These are phyloP conservation scores for Puntigrus tetrazona DNA, from an alignment of 2,113 vertebrate species.

Conservation along the genomic window DNA sequence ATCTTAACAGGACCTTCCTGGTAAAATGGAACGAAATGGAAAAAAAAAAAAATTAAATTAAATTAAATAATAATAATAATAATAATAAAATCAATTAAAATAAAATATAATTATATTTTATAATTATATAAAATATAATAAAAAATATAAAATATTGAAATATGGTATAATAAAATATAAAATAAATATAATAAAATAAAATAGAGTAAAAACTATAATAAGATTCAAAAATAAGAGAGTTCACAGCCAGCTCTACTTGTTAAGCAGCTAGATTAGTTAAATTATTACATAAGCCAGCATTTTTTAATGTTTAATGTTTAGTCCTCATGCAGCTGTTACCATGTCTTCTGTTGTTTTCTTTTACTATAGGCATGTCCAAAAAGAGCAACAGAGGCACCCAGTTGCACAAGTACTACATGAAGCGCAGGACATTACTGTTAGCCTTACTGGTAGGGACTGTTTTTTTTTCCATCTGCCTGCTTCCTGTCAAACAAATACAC, in stretches of 20 bases:
- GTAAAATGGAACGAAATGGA: too few relatives aligned
- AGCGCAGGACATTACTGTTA: slow-evolving; percentile 88
- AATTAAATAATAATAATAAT: too few relatives aligned
- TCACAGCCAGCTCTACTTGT: background rate
- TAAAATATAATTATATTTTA: too few relatives aligned
- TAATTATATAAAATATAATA: too few relatives aligned
- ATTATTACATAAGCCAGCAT: background rate
- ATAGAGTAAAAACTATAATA: background rate
- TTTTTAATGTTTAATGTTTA: background rate
- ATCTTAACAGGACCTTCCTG: too few relatives aligned
- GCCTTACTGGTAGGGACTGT: slow-evolving; percentile 83
- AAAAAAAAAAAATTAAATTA: too few relatives aligned
- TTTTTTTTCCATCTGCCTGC: background rate
- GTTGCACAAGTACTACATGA: slow-evolving; percentile 99
- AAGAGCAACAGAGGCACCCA: slow-evolving; percentile 96
- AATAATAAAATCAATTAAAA: too few relatives aligned
- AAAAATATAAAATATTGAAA: too few relatives aligned
- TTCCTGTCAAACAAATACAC: background rate
- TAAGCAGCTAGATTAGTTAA: background rate
- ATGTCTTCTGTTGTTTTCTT: background rate
- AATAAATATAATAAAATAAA: too few relatives aligned
- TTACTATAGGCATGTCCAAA: slow-evolving; percentile 86
- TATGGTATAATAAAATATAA: too few relatives aligned
- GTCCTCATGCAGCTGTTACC: background rate
- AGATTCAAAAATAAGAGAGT: background rate